Conservation (phyloP, 2,113 vertebrate species). For the Chloropsis hardwickii region DNA sequence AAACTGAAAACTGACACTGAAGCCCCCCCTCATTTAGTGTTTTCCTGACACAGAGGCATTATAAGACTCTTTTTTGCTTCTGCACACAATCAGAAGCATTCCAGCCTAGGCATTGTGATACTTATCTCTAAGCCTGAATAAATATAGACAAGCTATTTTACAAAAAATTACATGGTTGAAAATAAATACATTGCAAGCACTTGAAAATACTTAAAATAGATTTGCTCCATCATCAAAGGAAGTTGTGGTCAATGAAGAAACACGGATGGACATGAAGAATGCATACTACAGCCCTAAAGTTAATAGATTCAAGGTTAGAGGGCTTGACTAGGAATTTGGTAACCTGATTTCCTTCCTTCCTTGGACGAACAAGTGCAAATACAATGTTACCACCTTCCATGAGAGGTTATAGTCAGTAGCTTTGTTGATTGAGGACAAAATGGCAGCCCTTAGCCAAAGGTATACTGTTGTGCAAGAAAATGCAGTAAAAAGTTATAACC, state of each 20-base stretch:
- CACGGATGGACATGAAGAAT: neutral
- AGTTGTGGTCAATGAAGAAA: neutral
- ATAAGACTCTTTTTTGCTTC: neutral
- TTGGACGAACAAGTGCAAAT: neutral
- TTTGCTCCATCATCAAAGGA: neutral
- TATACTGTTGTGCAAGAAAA: neutral
- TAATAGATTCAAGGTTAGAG: neutral
- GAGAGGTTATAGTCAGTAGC: neutral
- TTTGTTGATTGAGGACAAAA: neutral
- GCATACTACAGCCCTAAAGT: neutral
- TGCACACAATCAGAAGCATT: neutral
- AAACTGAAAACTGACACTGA: neutral
- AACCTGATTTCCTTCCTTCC: neutral
- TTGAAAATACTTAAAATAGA: neutral
- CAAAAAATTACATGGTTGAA: neutral
- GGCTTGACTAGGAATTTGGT: neutral
- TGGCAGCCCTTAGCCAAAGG: neutral
- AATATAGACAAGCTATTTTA: neutral
- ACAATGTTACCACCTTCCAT: neutral
- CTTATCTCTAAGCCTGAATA: neutral
- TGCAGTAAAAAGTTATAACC: neutral
- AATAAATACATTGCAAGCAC: neutral
- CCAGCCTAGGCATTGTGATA: neutral
- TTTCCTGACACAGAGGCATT: neutral
- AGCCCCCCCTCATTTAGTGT: neutral